These are phyloP conservation scores for Odobenus rosmarus DNA, from an alignment of 2,113 vertebrate species.

Conservation along the genomic window DNA sequence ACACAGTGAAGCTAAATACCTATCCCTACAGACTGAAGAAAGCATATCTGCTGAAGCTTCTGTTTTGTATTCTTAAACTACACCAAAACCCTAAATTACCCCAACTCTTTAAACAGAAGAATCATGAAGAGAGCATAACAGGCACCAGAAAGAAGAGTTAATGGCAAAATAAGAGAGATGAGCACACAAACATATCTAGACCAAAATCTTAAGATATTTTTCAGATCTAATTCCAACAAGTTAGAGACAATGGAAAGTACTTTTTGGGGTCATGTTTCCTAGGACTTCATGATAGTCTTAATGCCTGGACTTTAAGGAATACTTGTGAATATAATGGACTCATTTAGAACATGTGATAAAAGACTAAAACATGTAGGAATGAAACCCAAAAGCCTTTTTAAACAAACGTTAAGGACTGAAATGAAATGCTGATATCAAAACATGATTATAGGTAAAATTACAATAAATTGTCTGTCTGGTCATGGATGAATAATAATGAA, in stretches of 20 bases:
- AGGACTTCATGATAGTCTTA: not conserved
- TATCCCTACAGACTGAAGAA: not conserved
- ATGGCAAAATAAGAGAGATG: not conserved
- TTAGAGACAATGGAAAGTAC: not conserved
- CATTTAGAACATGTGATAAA: constrained; percentile 12
- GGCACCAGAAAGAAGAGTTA: not conserved
- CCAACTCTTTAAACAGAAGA: not conserved
- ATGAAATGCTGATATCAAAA: constrained; percentile 21
- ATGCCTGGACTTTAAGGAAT: not conserved
- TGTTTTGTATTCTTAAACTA: not conserved
- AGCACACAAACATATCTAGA: not conserved
- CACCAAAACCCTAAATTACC: not conserved
- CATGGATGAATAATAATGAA: constrained; percentile 17
- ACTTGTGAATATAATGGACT: not conserved
- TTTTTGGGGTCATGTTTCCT: not conserved
- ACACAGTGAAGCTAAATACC: not conserved
- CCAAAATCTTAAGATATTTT: not conserved
- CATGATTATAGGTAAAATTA: constrained; percentile 13
- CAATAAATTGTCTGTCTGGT: not conserved
- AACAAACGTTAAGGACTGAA: not conserved
- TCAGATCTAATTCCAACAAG: not conserved
- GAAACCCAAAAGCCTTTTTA: not conserved
- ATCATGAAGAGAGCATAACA: not conserved
- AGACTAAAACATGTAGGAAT: not conserved
- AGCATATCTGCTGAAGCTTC: not conserved